Base-by-base conservation (phyloP, 2,797 vertebrate species). In the Sebastes steindachneri region DNA sequence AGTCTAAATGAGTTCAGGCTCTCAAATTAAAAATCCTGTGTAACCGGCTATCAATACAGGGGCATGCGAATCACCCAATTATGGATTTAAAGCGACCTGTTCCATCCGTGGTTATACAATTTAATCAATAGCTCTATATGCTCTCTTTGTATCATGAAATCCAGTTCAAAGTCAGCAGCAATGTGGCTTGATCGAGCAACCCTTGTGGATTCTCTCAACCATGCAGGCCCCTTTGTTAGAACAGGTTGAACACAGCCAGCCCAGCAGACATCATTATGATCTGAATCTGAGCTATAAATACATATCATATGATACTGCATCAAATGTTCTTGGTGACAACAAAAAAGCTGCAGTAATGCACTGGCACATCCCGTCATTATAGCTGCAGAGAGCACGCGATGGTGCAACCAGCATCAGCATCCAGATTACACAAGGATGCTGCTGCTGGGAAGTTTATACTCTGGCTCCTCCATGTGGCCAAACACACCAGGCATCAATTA, bases 381-480 rank as follows among this genome's bases (percentile, higher is more conserved):
- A 35, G 51, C 73, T 59, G 83, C 80, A 72, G 59, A 60, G 23
- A 55, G 77, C 70, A 85, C 71, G 70, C 71, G 31, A 88, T 8
- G 85, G 7, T 64, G 83, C 58, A 23, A 37, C 68, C 71, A 65
- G 77, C 60, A 71, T 67, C 72, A 31, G 71, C 41, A 1, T 54
- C 74, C 75, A 19, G 2, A 17, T 73, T 54, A 77, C 72, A 28
- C 63, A 6, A 74, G 12, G 68, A 68, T 2, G 85, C 66, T 23
- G 37, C 23, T 9, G 64, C 11, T 0, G 28, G 0, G 21, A 6
- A 0, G 3, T 9, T 28, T 62, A 45, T 65, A 15, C 87, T 2
- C 31, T 75, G 58, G 85, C 85, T 74, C 88, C 87, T 65, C 4
- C 89, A 8, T 53, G 28, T 85, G 89, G 87, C 8, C 17, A 33